Evolutionary conservation across 2,113 vertebrate genomes (phyloP), one percentile per base, ranked within the genome.

Genomic region (Heloderma charlesbogerti): DNA sequence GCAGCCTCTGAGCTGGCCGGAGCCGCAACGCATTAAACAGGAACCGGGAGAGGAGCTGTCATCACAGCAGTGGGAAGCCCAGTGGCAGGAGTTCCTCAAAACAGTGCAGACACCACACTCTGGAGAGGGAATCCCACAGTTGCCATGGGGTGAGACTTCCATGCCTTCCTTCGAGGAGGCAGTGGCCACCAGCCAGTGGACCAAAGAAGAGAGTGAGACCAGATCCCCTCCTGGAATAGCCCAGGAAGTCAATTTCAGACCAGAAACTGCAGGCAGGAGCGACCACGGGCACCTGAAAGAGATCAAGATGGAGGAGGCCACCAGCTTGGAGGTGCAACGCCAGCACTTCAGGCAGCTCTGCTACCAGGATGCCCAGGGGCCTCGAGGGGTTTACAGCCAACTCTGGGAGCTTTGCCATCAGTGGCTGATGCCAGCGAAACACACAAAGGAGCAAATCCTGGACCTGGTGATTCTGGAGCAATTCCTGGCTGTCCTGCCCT

Each of bases 71-170:
- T 86, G 84, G 84, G 84, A 74, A 86, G 10, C 67, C 34, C 84
- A 86, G 4, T 86, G 84, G 84, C 84, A 74, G 69, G 69, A 86
- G 22, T 86, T 37, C 84, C 84, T 86, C 15, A 54, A 86, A 25
- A 40, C 48, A 1, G 69, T 54, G 67, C 67, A 54, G 34, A 54
- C 31, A 18, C 69, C 69, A 37, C 6, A 2, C 13, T 25, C 34
- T 18, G 69, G 45, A 31, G 66, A 48, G 34, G 34, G 10, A 34
- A 37, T 27, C 67, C 67, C 45, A 54, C 69, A 15, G 10, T 20
- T 54, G 16, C 45, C 69, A 25, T n/a, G 31, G 18, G 8, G 45
- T 3, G 67, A 34, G 31, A 37, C 3, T 27, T 22, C 54, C 34
- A 7, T 63, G 57, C 4, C 84, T 29, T 45, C 3, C 84, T 72